A percentile compares a stretch with the other conserved stretches of the same genome.
Evolutionary conservation across 1,140 invertebrate genomes (phyloP).

Genomic region (Holotrichia oblita): DNA sequence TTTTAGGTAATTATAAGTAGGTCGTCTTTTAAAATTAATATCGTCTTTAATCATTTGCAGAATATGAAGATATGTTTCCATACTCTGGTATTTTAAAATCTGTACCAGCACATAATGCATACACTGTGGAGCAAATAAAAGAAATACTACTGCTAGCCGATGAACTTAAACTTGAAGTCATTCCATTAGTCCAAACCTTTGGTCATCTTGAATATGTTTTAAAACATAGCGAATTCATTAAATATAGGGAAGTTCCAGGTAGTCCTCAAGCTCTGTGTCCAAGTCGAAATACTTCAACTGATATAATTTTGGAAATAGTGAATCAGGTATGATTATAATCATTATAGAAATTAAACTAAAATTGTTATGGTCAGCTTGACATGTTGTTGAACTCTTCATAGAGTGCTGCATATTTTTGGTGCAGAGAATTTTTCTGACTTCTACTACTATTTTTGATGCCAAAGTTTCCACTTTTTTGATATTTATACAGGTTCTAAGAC

Average conservation of each 20-base stretch:
- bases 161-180: constrained; percentile 77
- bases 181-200: constrained; percentile 95
- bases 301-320: constrained; percentile 80
- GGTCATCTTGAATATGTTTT: constrained; percentile 93
- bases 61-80: constrained; percentile 99
- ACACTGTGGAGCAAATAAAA: constrained; percentile 74
- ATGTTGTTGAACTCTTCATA: too few species aligned
- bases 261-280: constrained; percentile 88
- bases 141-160: constrained; percentile 72
- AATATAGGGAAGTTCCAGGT: constrained; percentile 79
- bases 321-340: constrained; percentile 85
- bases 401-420: too few species aligned
- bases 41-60: constrained; percentile 70
- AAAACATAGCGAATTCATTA: constrained; percentile 80
- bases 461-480: too few species aligned
- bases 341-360: too few species aligned
- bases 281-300: constrained; percentile 74
- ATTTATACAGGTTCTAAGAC: too few species aligned
- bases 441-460: too few species aligned
- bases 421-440: too few species aligned
- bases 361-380: too few species aligned
- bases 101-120: constrained; percentile 81
- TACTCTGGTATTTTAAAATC: constrained; percentile 75
- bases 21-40: too few species aligned
- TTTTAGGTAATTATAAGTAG: constrained; percentile 53